Base-by-base conservation (phyloP, 2,888 invertebrate species). In the Boloria selene region DNA sequence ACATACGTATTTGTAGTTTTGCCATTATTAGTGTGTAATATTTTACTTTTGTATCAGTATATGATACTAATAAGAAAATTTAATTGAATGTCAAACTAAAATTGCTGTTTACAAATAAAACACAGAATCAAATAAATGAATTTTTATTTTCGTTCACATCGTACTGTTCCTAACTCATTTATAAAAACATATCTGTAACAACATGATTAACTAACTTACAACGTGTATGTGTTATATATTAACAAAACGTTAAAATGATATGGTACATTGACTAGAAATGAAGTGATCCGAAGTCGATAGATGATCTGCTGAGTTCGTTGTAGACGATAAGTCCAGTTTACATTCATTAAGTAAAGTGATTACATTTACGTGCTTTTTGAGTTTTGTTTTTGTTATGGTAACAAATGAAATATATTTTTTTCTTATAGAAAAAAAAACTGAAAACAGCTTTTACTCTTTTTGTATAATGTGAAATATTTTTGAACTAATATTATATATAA, bases 171-270 rank as follows among this genome's bases (percentile, higher is more conserved):
- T 90, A 90, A 88, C 86, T 83, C 85, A 84, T 85, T 87, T 90
- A 88, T 90, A 89, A 90, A 90, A 92, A 91, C 89, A 90, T 87
- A 88, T 90, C 79, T 86, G 84, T 88, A 90, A 91, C 90, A 91
- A 90, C 87, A 86, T 88, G 86, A 85, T 85, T 86, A 87, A 84
- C 86, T 88, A 87, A 87, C 82, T 90, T 90, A 88, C 71, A 79
- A 77, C 80, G 75, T 76, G 79, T 76, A 77, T 68, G 79, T 79
- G 76, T 79, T 75, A 75, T 80, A 79, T 76, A 77, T 73, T 85
- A 90, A 90, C 88, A 84, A 80, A 89, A 87, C 77, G 74, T 82
- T 82, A 79, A 87, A 90, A 92, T 90, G 91, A 91, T 92, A 92
- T 92, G 91, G 87, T 90, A 87, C 85, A 85, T 88, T 85, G 86